Base-by-base conservation (phyloP, 2,797 vertebrate species). In the Tragopan temminckii region DNA sequence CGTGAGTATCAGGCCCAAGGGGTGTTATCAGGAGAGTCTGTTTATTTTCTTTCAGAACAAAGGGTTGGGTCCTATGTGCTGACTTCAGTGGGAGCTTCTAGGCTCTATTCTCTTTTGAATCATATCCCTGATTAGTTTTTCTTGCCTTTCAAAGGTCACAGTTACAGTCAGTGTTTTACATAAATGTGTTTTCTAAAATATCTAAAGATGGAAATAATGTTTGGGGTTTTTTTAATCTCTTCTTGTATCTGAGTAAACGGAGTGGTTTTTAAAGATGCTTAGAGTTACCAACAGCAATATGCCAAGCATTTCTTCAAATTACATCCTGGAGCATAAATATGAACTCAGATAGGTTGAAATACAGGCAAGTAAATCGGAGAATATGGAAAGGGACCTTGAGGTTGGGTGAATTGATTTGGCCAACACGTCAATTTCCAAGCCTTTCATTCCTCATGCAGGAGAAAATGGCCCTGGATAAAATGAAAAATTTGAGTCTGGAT, bases 1-100 rank as follows among this genome's bases (percentile, higher is more conserved):
- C 13, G 97, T 97, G 48, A 97, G 97, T 97, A 95, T 69, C 42
- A n/a, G 9, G n/a, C 8, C 29, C 50, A 48, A 67, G 67, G 42
- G 17, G 18, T 27, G 33, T 21, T 55, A 67, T 6, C 11, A 68
- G 29, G 3, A 5, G 0, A 76, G 85, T 83, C 52, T 87, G 50
- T 62, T 89, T 82, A 25, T 38, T 91, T 89, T 84, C 38, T 84
- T 78, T 40, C 27, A 11, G 40, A 55, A 87, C 38, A 42, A 77
- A 80, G 43, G 52, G n/a, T 21, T 88, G 61, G 27, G 40, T 62
- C 17, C 45, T 76, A 18, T 23, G 14, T 3, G 46, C 11, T 27
- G n/a, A 59, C 59, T 88, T 83, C 25, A 58, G 13, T 19, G 24
- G 9, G 16, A 83, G 17, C 4, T 88, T 2, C 66, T 83, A 55